Evolutionary conservation across 1,140 invertebrate species (phyloP), one percentile per base, ranked within the genome.

Genomic region (Drosophila mayri): DNA sequence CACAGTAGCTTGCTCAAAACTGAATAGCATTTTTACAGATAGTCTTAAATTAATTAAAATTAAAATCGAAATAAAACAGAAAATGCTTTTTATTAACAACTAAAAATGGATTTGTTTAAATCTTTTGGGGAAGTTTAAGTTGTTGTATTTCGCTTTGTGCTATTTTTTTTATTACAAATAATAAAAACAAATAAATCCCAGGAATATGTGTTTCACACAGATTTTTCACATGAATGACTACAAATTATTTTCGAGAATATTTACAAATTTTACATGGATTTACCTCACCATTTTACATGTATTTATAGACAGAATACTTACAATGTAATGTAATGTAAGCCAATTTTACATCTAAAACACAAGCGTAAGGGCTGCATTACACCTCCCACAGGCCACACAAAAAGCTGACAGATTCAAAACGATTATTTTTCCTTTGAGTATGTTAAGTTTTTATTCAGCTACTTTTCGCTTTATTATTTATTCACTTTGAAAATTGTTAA

Each of bases 401-500:
- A 44, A 59, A 60, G 57, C 57, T 59, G 11, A 8, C 25, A 16
- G 40, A 40, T 41, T 8, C 0, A 43, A 40, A 58, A 52, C 50
- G 6, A 6, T 1, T 9, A 12, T 0, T 3, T 20, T 58, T 61
- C 37, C 25, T 32, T 59, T 50, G 55, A 72, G n/a, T 73, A 74
- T 63, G 46, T 63, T 54, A 37, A 18, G 49, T 74, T 73, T 74
- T 73, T 74, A 74, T 44, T 83, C 65, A 83, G 77, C 80, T 88
- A 86, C 83, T 77, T 83, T 55, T 87, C 88, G 79, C 85, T 68
- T 87, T 70, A 55, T 90, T 88, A 88, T 90, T 52, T 88, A 90
- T 79, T 84, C 76, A 84, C 67, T 87, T 87, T 90, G 84, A 88
- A 88, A 88, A 87, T 84, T 86, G 54, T 86, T 87, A 83, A 87